Evolutionary conservation across 2,888 invertebrate genomes (phyloP), one percentile per base, ranked within the genome.

Genomic region (Adelphocoris suturalis): DNA sequence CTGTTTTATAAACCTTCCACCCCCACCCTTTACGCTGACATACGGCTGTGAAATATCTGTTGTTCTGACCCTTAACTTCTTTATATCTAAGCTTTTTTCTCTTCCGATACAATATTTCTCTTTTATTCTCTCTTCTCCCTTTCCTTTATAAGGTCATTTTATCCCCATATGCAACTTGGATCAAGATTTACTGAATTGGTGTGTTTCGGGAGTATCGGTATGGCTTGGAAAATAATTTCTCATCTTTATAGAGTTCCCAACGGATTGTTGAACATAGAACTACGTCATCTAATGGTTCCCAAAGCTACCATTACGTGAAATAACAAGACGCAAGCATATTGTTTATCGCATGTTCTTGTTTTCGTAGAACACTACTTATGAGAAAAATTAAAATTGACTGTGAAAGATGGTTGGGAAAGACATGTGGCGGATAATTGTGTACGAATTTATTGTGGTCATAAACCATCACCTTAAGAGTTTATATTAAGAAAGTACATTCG

Each of bases 51-150:
- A 86, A 86, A 86, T 86, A 86, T 86, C 48, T 86, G 86, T 86
- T 86, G 86, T 86, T 86, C 86, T 76, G 86, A 86, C 76, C 86
- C 86, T 75, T 86, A 86, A 86, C 86, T 86, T 86, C 86, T 86
- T 86, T 86, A 86, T 86, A 68, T 86, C 75, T 47, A 37, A 23
- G 37, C 11, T 76, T 86, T 68, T 75, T 86, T 48, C 75, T 86
- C 86, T 47, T 75, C 68, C 86, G 76, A 86, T 86, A 86, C 48
- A 47, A 86, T 86, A 86, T 86, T 86, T 86, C 48, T 76, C 86
- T 68, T 57, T 86, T 86, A 68, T 68, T 16, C 68, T 75, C 14
- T n/a, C 47, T 47, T 23, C 86, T 46, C 76, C 86, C 48, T 46
- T 7, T 68, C 61, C n/a, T 19, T 86, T 86, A 75, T 75, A 86